These are phyloP conservation scores for Colletes gigas DNA, from an alignment of 1,140 invertebrate genomes.

Conservation along the genomic window DNA sequence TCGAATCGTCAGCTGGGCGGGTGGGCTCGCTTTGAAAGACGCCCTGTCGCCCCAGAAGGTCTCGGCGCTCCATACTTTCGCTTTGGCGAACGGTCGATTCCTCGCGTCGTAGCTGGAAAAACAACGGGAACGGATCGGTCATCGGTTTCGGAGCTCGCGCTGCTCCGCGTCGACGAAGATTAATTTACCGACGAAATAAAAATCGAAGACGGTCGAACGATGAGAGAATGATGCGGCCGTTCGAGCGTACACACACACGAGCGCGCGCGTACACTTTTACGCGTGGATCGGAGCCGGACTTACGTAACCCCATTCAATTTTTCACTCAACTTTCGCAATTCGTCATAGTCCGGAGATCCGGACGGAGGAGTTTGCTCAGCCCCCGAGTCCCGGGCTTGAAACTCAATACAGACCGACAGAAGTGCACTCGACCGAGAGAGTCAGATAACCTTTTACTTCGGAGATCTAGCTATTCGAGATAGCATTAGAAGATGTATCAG, in stretches of 20 bases:
- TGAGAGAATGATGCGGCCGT: conserved; percentile 5
- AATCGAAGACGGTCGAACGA: background rate
- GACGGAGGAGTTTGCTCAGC: conserved; percentile 8
- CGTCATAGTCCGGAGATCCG: conserved; percentile 59
- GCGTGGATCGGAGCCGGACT: conserved; percentile 11
- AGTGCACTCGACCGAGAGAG: conserved; percentile 71
- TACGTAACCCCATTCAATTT: conserved; percentile 64
- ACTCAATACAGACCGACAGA: conserved; percentile 57
- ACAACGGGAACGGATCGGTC: background rate
- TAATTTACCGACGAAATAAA: background rate
- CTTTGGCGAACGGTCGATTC: conserved; percentile 86
- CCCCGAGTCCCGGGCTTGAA: conserved; percentile 16
- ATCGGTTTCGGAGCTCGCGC: background rate
- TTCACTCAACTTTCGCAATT: conserved; percentile 70
- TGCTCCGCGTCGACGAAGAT: background rate
- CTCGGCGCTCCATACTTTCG: conserved; percentile 90
- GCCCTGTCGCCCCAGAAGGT: conserved; percentile 89
- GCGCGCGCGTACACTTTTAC: background rate
- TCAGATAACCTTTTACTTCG: conserved; percentile 70
- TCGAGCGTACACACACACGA: conserved; percentile 5
- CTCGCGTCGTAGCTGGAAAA: conserved; percentile 90
- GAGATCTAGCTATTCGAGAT: conserved; percentile 59
- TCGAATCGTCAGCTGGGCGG: conserved; percentile 88
- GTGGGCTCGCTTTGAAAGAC: conserved; percentile 86
- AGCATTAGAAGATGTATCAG: conserved; percentile 52